Evolutionary conservation across 1,140 invertebrate genomes (phyloP).

Genomic region (Zaprionus nigranus): DNA sequence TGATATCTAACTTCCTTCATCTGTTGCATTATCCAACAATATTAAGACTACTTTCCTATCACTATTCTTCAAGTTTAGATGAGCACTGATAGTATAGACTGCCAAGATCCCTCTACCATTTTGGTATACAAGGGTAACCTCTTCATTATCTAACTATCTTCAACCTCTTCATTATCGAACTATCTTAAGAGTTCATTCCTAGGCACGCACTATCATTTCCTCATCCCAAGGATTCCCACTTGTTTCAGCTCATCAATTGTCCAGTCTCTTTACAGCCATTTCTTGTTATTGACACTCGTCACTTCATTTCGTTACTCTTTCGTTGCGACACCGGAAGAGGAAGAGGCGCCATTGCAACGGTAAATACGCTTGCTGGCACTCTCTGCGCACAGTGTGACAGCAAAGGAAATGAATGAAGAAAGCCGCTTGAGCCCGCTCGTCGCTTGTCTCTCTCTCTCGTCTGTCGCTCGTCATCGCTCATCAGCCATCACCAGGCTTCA

Average conservation of each 20-base stretch:
- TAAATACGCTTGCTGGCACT: conserved; percentile 1
- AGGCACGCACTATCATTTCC: background rate
- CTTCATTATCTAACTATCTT: no score
- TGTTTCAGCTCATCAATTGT: conserved; percentile 4
- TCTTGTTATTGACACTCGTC: background rate
- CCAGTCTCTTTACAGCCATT: background rate
- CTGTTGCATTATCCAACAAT: no score
- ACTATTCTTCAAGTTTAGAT: no score
- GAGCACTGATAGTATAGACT: no score
- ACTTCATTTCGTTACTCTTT: background rate
- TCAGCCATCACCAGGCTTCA: conserved; percentile 47
- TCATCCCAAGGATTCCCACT: background rate
- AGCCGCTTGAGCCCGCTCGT: conserved; percentile 9
- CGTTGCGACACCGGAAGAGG: background rate
- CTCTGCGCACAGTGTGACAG: conserved; percentile 18
- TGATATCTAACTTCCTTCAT: no score
- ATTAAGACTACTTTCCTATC: no score
- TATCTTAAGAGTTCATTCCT: background rate
- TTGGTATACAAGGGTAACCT: no score
- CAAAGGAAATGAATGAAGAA: conserved; percentile 65
- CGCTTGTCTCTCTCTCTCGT: background rate
- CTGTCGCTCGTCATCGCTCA: conserved; percentile 29
- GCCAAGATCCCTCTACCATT: no score
- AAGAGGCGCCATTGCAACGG: background rate
- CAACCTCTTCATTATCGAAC: background rate